A percentile compares a stretch with the other conserved stretches of the same genome.
phyloP scores from a whole-genome alignment of 2,797 vertebrate species.

The Clarias laeviceps region DNA sequence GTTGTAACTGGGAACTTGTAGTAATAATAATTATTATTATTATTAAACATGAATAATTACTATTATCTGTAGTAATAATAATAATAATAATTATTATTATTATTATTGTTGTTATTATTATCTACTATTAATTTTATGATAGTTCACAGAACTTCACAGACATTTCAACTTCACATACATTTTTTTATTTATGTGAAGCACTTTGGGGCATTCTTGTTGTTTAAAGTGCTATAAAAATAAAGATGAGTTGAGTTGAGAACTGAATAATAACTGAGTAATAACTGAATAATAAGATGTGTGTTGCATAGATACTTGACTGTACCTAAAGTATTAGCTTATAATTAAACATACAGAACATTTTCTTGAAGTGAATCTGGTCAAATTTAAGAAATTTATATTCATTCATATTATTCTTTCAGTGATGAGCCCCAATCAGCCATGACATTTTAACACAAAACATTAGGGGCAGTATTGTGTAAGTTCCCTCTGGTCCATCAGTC shows the following conservation, averaged over 20 bases:
- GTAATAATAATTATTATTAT: too few relatives aligned
- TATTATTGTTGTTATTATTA: not conserved
- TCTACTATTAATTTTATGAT: not conserved
- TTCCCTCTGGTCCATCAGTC: too few relatives aligned
- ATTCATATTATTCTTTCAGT: not conserved
- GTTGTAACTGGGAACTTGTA: not conserved
- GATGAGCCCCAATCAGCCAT: not conserved
- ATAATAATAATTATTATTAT: too few relatives aligned
- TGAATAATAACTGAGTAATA: not conserved
- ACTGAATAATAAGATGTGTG: not conserved
- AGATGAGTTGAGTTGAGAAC: too few relatives aligned
- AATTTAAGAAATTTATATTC: not conserved
- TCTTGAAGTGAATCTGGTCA: not conserved
- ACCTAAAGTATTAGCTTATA: not conserved
- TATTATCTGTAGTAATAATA: too few relatives aligned
- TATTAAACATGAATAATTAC: too few relatives aligned
- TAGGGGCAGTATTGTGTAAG: too few relatives aligned
- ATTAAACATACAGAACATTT: not conserved
- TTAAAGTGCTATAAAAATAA: too few relatives aligned
- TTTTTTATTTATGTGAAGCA: too few relatives aligned
- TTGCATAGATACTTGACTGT: not conserved
- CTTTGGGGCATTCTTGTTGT: too few relatives aligned
- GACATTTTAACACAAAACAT: too few relatives aligned
- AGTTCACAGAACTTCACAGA: not conserved
- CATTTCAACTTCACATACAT: too few relatives aligned